phyloP scores from a whole-genome alignment of 2,888 invertebrate genomes.

The Luperina nickerlii region DNA sequence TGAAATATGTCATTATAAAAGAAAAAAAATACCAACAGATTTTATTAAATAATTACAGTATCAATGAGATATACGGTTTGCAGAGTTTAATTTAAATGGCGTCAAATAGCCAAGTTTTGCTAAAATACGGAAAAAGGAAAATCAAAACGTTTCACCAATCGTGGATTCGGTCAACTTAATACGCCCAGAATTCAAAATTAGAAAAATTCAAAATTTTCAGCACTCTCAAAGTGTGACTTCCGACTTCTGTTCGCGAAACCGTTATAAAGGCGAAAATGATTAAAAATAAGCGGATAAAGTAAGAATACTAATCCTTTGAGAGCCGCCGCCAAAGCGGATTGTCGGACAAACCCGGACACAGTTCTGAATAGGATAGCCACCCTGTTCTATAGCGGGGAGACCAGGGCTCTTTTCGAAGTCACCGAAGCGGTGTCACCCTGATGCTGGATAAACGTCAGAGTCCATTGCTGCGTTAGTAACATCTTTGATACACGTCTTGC shows the following conservation, averaged over 20 bases:
- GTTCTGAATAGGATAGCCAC: conserved; percentile 37
- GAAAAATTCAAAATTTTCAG: conserved; percentile 15
- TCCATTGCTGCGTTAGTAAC: conserved; percentile 11
- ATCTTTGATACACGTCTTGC: neutral
- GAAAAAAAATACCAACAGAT: neutral
- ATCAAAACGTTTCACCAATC: neutral
- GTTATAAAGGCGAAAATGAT: conserved; percentile 33
- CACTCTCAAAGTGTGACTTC: conserved; percentile 14
- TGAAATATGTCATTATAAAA: conserved; percentile 1
- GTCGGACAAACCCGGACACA: conserved; percentile 43
- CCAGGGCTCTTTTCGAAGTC: conserved; percentile 1
- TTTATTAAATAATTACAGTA: no score
- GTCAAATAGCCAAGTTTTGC: neutral
- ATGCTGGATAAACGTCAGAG: conserved; percentile 29
- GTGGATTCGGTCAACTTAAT: neutral
- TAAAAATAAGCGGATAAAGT: conserved; percentile 39
- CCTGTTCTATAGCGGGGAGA: neutral
- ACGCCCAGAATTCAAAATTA: neutral
- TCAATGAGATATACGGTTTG: neutral
- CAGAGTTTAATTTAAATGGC: neutral
- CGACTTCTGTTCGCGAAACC: neutral
- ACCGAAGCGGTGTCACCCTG: conserved; percentile 24
- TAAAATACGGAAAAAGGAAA: neutral
- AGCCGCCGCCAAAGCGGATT: conserved; percentile 39
- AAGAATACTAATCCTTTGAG: conserved; percentile 48